Percentiles rank a stretch among this genome's conserved stretches.
These are phyloP conservation scores for Lophius americanus DNA, from an alignment of 2,797 vertebrate species.

Conservation along the genomic window DNA sequence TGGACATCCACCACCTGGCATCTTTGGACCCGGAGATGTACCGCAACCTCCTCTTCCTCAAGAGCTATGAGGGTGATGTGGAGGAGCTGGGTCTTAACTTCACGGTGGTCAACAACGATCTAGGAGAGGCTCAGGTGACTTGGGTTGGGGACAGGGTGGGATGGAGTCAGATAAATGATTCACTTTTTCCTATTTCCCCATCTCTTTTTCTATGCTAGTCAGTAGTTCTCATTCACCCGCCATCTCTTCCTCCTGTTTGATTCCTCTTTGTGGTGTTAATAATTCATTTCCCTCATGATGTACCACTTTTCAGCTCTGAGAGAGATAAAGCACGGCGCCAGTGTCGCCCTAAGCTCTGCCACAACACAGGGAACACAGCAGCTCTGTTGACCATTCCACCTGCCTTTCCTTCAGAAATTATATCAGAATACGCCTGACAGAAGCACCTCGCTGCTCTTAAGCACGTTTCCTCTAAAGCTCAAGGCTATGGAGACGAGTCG, in stretches of 20 bases:
- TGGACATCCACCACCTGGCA: slow-evolving; percentile 98
- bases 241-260: slow-evolving; percentile 54
- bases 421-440: slow-evolving; percentile 71
- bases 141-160: slow-evolving; percentile 5
- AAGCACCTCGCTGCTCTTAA: slow-evolving; percentile 57
- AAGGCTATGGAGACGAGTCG: slow-evolving; percentile 45
- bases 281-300: slow-evolving; percentile 72
- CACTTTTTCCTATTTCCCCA: slow-evolving; percentile 29
- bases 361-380: slow-evolving; percentile 48
- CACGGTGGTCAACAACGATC: slow-evolving; percentile 97
- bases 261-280: slow-evolving; percentile 70
- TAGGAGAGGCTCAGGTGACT: slow-evolving; percentile 95
- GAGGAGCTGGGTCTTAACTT: slow-evolving; percentile 98
- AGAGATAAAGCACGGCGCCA: slow-evolving; percentile 73
- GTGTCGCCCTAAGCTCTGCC: slow-evolving; percentile 48
- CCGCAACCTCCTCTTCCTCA: slow-evolving; percentile 96
- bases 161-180: slow-evolving; percentile 40
- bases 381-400: slow-evolving; percentile 70
- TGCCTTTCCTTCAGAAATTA: slow-evolving; percentile 59
- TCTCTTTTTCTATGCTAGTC: slow-evolving; percentile 12
- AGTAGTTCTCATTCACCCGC: slow-evolving; percentile 19
- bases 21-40: slow-evolving; percentile 98
- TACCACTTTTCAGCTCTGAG: slow-evolving; percentile 54
- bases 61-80: slow-evolving; percentile 96
- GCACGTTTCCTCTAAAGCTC: slow-evolving; percentile 60